Percentiles rank a stretch among this genome's conserved stretches.
Evolutionary conservation across 2,888 invertebrate genomes (phyloP).

Genomic region (Cerceris rybyensis): DNA sequence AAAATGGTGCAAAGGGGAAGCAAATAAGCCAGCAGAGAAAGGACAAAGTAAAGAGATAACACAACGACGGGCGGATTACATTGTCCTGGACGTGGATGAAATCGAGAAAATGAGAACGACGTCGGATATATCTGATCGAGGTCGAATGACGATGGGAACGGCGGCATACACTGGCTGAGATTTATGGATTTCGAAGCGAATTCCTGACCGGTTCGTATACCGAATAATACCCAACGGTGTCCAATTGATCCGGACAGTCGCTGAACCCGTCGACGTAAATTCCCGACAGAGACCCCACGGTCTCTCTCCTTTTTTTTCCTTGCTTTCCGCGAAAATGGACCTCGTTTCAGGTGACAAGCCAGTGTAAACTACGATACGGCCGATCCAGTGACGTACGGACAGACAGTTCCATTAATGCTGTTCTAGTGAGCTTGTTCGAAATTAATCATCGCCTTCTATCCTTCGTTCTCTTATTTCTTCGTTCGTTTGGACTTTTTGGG

Average conservation of each 20-base stretch:
- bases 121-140: constrained; percentile 29
- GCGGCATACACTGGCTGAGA: constrained; percentile 39
- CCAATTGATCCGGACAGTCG: constrained; percentile 58
- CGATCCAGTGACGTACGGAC: constrained; percentile 36
- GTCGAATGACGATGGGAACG: constrained; percentile 34
- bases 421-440: constrained; percentile 33
- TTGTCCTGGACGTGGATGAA: constrained; percentile 19
- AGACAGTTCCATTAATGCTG: constrained; percentile 55
- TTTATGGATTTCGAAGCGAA: constrained; percentile 57
- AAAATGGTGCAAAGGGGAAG: neutral
- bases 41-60: constrained; percentile 11
- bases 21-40: neutral
- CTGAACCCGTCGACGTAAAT: constrained; percentile 51
- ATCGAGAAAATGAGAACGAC: constrained; percentile 26
- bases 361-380: constrained; percentile 43
- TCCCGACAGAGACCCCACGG: constrained; percentile 3
- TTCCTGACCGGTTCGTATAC: constrained; percentile 44
- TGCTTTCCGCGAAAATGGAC: constrained; percentile 39
- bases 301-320: constrained; percentile 7
- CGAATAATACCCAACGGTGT: constrained; percentile 51
- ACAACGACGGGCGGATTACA: constrained; percentile 31
- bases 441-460: constrained; percentile 40
- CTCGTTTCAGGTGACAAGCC: constrained; percentile 50
- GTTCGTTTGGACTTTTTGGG: neutral
- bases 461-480: neutral